These are phyloP conservation scores for Ceyx margarethae DNA, from an alignment of 2,113 vertebrate species.

Conservation along the genomic window DNA sequence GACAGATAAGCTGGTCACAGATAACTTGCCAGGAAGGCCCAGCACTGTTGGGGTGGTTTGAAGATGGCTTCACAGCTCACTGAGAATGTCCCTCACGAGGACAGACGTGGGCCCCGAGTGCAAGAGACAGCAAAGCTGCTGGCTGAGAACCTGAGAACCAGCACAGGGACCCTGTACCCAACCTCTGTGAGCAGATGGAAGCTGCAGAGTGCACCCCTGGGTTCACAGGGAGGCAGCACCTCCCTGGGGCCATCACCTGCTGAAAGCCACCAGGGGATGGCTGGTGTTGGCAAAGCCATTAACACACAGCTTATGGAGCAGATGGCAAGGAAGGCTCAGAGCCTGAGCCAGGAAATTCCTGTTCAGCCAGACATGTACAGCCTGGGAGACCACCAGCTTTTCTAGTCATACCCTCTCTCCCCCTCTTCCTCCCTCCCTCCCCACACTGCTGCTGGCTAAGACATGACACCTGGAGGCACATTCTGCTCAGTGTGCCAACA, in stretches of 20 bases:
- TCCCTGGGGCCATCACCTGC: not conserved
- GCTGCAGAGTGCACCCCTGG: not conserved
- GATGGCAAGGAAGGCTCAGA: not conserved
- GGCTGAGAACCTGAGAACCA: not conserved
- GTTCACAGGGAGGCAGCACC: not conserved
- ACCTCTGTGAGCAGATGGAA: rapidly evolving
- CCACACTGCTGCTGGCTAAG: not conserved
- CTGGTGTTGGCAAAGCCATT: not conserved
- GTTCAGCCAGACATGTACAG: not conserved
- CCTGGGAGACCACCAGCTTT: not conserved
- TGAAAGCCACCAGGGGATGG: not conserved
- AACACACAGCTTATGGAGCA: not conserved
- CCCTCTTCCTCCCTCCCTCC: not conserved
- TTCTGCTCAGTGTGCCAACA: not conserved
- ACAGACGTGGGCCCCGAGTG: not conserved
- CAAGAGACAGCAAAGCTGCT: not conserved
- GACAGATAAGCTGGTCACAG: not conserved
- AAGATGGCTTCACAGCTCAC: not conserved
- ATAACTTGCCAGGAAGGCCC: not conserved
- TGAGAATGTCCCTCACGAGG: not conserved
- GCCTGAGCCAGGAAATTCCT: not conserved
- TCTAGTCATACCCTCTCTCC: not conserved
- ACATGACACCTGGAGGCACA: not conserved
- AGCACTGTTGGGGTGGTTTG: not conserved
- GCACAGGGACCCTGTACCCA: not conserved